These are phyloP conservation scores for Danionella dracula DNA, from an alignment of 2,797 vertebrate species.

Conservation along the genomic window DNA sequence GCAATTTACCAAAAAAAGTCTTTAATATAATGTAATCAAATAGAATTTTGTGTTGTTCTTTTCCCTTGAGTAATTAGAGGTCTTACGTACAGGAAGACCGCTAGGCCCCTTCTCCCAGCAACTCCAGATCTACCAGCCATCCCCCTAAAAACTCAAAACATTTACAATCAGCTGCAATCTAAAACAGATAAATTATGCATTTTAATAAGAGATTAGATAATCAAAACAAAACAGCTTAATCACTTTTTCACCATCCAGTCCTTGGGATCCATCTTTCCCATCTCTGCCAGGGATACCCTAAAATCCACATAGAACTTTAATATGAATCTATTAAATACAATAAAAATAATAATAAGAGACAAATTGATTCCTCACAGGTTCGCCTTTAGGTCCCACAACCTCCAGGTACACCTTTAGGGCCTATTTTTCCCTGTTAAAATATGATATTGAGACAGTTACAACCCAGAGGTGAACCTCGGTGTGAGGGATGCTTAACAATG, in stretches of 20 bases:
- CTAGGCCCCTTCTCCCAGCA: slow-evolving; percentile 93
- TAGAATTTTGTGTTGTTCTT: background rate
- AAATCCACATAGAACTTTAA: background rate
- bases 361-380: slow-evolving; percentile 70
- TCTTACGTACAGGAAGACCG: slow-evolving; percentile 85
- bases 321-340: background rate
- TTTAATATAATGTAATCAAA: too few species aligned
- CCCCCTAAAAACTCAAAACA: slow-evolving; percentile 72
- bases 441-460: background rate
- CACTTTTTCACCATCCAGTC: slow-evolving; percentile 93
- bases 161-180: slow-evolving; percentile 5
- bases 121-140: slow-evolving; percentile 78
- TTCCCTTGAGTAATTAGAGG: background rate
- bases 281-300: slow-evolving; percentile 94
- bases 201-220: background rate
- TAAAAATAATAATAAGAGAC: background rate
- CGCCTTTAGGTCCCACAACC: slow-evolving; percentile 78
- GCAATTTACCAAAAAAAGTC: too few species aligned
- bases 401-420: slow-evolving; percentile 79
- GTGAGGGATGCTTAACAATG: too few species aligned
- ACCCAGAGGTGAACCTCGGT: background rate
- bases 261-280: slow-evolving; percentile 83
- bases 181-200: background rate
- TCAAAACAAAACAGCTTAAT: slow-evolving; percentile 19
- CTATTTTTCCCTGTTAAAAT: slow-evolving; percentile 76